Conservation (phyloP, 2,113 vertebrate species). For the Glareola pratincola region DNA sequence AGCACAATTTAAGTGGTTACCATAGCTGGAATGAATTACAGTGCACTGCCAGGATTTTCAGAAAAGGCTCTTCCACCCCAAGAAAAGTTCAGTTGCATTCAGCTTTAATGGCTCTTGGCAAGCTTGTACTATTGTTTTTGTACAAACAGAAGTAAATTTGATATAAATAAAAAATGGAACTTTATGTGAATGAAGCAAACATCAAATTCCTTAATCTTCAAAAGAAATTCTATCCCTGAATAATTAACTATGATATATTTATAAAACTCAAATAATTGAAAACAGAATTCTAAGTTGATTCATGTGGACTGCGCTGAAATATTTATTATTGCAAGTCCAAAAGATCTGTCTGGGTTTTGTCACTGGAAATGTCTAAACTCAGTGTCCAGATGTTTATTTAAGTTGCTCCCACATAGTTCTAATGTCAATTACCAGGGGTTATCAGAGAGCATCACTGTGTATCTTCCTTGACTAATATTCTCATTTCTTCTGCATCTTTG, state of each 20-base stretch:
- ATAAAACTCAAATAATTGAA: conserved; percentile 94
- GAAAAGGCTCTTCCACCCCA: conserved; percentile 44
- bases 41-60: conserved; percentile 14
- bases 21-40: background rate
- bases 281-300: conserved; percentile 90
- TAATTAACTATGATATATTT: conserved; percentile 92
- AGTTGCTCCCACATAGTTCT: conserved; percentile 85
- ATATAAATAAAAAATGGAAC: conserved; percentile 79
- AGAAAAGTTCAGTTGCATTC: conserved; percentile 63
- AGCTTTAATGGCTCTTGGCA: conserved; percentile 75
- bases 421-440: conserved; percentile 90
- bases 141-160: conserved; percentile 76
- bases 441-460: conserved; percentile 91
- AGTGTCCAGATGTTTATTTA: conserved; percentile 87
- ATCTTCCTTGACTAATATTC: conserved; percentile 85
- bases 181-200: conserved; percentile 77
- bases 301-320: conserved; percentile 83
- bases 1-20: background rate
- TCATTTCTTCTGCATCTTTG: conserved; percentile 82
- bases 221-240: conserved; percentile 86
- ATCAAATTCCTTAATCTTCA: conserved; percentile 82
- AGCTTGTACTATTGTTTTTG: conserved; percentile 73
- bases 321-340: conserved; percentile 94
- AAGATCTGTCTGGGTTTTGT: conserved; percentile 89
- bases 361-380: conserved; percentile 87